Conservation (phyloP, 2,797 vertebrate genomes). For the Coracias cyanogaster region DNA sequence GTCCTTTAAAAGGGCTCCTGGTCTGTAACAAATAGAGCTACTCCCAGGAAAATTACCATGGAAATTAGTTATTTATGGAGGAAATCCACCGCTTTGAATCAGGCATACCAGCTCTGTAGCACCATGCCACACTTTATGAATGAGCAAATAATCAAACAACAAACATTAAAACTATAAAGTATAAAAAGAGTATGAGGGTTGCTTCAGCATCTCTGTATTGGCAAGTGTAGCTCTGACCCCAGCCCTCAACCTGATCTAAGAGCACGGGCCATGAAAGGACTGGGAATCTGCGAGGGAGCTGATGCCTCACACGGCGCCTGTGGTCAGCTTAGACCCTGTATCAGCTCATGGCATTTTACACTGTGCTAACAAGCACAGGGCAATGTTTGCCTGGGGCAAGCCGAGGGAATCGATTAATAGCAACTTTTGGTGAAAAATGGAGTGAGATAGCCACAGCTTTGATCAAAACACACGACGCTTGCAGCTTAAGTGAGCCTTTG, state of each 20-base stretch:
- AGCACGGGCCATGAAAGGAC: neutral
- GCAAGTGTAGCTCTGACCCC: neutral
- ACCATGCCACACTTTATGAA: neutral
- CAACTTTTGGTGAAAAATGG: neutral
- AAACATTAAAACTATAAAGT: neutral
- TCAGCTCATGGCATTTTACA: neutral
- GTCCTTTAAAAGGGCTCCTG: neutral
- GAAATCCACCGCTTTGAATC: neutral
- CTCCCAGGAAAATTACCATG: neutral
- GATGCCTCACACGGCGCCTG: neutral
- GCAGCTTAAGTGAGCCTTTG: neutral
- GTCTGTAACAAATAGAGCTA: neutral
- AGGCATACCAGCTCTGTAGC: neutral
- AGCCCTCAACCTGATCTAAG: neutral
- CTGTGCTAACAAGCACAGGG: neutral
- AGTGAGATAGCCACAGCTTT: neutral
- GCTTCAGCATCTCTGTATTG: neutral
- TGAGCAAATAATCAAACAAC: neutral
- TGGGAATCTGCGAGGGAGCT: neutral
- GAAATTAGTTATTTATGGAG: neutral
- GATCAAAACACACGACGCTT: neutral
- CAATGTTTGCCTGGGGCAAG: neutral
- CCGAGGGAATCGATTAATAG: neutral
- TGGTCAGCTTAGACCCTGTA: neutral
- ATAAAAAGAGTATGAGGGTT: neutral